phyloP scores from a whole-genome alignment of 2,113 vertebrate species.

The Protobothrops flavoviridis region DNA sequence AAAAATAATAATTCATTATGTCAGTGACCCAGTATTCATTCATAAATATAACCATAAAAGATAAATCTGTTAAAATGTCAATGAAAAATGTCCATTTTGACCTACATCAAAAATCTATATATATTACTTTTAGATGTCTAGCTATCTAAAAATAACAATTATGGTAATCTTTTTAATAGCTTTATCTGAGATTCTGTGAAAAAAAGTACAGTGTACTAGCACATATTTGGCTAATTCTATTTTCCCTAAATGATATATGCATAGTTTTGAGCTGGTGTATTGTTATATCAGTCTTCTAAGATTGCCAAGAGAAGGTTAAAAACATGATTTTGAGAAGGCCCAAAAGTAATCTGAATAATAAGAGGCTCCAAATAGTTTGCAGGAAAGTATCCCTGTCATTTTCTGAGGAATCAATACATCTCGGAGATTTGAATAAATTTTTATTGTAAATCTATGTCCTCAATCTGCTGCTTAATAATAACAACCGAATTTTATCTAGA shows the following conservation, averaged over 20 bases:
- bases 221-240: neutral
- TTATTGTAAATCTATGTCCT: neutral
- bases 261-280: neutral
- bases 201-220: neutral
- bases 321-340: neutral
- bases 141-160: neutral
- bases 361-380: neutral
- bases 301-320: neutral
- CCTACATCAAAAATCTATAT: neutral
- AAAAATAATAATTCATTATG: neutral
- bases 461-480: neutral
- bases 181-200: neutral
- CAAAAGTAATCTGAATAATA: neutral
- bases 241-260: neutral
- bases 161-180: neutral
- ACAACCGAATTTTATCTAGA: neutral
- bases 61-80: neutral
- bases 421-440: neutral
- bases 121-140: neutral
- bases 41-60: neutral
- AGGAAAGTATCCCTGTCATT: neutral
- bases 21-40: neutral
- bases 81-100: neutral
- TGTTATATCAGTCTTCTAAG: neutral
- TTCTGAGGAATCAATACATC: neutral